phyloP scores from a whole-genome alignment of 2,797 vertebrate genomes.

The Fundulus diaphanus region DNA sequence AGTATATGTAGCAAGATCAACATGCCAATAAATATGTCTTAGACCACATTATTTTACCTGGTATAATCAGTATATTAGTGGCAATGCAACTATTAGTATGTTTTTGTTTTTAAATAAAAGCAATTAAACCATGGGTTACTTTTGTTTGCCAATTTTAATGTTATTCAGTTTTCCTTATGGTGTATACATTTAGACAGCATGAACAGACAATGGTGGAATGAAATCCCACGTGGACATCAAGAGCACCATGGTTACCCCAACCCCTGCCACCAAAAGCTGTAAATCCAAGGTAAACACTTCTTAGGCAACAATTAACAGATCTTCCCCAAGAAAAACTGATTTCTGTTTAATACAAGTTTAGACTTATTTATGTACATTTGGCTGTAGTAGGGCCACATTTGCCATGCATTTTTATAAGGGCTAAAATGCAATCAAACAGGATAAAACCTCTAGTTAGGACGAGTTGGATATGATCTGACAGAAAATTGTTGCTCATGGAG shows the following conservation, averaged over 20 bases:
- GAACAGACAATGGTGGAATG: background rate
- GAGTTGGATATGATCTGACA: background rate
- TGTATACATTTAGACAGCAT: background rate
- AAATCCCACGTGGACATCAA: too few relatives aligned
- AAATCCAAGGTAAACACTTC: background rate
- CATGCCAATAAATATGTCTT: background rate
- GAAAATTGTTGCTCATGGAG: background rate
- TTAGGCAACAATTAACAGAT: too few relatives aligned
- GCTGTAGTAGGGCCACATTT: background rate
- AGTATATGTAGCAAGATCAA: too few relatives aligned
- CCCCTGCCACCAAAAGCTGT: background rate
- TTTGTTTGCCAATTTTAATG: background rate
- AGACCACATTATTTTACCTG: background rate
- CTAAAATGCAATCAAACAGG: background rate
- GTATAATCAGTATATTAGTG: too few relatives aligned
- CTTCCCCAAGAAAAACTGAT: too few relatives aligned
- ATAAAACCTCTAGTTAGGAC: too few relatives aligned
- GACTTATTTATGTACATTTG: background rate
- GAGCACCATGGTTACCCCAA: too few relatives aligned
- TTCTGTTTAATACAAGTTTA: too few relatives aligned
- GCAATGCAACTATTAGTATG: too few relatives aligned
- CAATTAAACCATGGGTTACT: background rate
- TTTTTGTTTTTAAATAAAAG: too few relatives aligned
- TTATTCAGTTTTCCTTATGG: background rate
- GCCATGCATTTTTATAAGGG: background rate